Conservation (phyloP, 2,113 vertebrate genomes). For the Pelodiscus sinensis region DNA sequence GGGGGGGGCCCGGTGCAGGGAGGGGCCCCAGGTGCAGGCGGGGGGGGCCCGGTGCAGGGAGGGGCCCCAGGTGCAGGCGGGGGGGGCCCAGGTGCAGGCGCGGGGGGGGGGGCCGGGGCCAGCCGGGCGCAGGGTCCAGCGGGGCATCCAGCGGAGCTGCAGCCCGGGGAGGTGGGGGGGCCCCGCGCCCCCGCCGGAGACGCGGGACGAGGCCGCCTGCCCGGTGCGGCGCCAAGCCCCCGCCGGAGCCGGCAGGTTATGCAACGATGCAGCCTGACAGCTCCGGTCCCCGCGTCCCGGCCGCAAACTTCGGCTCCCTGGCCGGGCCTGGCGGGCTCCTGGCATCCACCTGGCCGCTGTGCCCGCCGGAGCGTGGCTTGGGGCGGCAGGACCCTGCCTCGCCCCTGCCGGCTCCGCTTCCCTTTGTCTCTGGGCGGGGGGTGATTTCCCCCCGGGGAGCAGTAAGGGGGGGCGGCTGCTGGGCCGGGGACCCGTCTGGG, state of each 20-base stretch:
- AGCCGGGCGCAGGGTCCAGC: background rate
- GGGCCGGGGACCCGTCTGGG: background rate
- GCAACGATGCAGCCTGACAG: background rate
- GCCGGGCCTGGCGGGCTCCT: background rate
- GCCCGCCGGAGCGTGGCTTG: background rate
- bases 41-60: background rate
- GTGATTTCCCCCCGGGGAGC: background rate
- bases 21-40: too few species aligned
- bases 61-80: too few species aligned
- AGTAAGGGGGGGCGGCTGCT: background rate
- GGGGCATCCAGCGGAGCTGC: background rate
- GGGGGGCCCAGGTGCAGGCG: too few species aligned
- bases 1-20: background rate
- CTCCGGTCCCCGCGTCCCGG: background rate
- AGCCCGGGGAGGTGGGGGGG: background rate
- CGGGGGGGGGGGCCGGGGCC: too few species aligned
- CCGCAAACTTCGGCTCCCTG: background rate
- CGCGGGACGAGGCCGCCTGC: background rate
- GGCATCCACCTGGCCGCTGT: background rate
- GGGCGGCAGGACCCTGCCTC: background rate
- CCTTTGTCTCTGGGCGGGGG: background rate
- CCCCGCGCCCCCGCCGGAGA: background rate
- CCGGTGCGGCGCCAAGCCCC: background rate
- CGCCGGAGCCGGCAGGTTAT: background rate
- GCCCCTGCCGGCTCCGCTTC: background rate